A percentile compares a stretch with the other conserved stretches of the same genome.
Conservation (phyloP, 2,797 vertebrate species). For the Sebastes reedi region DNA sequence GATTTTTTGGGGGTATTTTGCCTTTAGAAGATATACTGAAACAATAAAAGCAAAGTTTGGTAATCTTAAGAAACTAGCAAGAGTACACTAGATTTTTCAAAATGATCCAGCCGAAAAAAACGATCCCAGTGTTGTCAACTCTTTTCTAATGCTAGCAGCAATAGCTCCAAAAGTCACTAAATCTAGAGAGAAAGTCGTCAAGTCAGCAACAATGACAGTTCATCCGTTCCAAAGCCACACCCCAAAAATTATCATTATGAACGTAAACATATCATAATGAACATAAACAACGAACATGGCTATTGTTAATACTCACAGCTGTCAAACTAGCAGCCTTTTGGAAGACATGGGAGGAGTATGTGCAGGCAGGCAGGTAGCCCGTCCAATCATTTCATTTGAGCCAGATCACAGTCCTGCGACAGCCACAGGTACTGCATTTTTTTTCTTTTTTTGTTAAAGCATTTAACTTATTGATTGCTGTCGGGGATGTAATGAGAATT, state of each 20-base stretch:
- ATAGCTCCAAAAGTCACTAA: too few relatives aligned
- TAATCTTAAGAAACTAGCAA: not conserved
- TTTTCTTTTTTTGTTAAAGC: not conserved
- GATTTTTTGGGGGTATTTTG: not conserved
- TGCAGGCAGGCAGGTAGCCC: too few relatives aligned
- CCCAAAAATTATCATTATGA: not conserved
- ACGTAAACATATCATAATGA: not conserved
- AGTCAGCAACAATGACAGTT: not conserved
- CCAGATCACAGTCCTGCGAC: not conserved
- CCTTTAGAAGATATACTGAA: not conserved
- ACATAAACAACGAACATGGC: not conserved
- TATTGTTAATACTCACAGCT: not conserved
- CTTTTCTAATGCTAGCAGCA: not conserved
- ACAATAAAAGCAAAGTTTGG: not conserved
- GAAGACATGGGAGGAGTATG: too few relatives aligned
- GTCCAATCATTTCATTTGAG: too few relatives aligned
- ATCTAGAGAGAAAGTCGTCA: not conserved
- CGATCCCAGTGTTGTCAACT: not conserved
- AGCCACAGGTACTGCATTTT: not conserved
- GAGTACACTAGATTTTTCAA: not conserved
- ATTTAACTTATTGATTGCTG: not conserved
- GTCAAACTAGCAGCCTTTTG: too few relatives aligned
- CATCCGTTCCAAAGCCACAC: not conserved
- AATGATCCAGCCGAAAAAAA: not conserved
- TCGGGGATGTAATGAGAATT: not conserved